Evolutionary conservation across 2,113 vertebrate genomes (phyloP).

Genomic region (Cynopterus brachyotis): DNA sequence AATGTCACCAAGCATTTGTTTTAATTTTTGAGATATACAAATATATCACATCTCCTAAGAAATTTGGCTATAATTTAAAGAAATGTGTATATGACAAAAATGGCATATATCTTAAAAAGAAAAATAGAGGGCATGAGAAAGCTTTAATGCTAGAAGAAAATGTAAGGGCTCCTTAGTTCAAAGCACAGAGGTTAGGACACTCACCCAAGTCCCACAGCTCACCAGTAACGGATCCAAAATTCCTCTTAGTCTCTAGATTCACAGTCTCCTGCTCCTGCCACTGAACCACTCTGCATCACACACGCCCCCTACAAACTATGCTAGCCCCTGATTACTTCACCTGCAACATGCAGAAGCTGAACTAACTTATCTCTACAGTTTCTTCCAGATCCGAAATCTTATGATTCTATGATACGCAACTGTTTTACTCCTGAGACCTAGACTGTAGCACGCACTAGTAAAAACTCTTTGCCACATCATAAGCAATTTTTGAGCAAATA

Average conservation of each 20-base stretch:
- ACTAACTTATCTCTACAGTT: not conserved
- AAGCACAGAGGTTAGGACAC: not conserved
- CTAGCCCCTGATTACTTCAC: not conserved
- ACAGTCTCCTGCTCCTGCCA: not conserved
- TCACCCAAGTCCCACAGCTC: not conserved
- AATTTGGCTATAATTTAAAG: slow-evolving; percentile 54
- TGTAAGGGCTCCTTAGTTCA: not conserved
- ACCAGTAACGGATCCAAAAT: not conserved
- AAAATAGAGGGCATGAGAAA: not conserved
- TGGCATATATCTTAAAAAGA: slow-evolving; percentile 32
- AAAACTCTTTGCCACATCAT: slow-evolving; percentile 5
- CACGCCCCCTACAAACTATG: not conserved
- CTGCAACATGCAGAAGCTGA: not conserved
- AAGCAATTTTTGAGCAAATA: slow-evolving; percentile 29
- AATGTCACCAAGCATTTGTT: slow-evolving; percentile 15
- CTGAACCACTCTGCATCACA: not conserved
- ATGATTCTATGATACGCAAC: not conserved
- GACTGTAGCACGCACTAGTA: not conserved
- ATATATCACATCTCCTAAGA: slow-evolving; percentile 19
- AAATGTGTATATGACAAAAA: slow-evolving; percentile 41
- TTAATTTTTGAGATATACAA: slow-evolving; percentile 42
- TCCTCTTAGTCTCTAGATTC: not conserved
- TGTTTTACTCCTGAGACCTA: not conserved
- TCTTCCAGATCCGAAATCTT: slow-evolving; percentile 29
- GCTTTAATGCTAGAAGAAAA: not conserved